Conservation (phyloP, 2,797 vertebrate species). For the Sphenodon punctatus region DNA sequence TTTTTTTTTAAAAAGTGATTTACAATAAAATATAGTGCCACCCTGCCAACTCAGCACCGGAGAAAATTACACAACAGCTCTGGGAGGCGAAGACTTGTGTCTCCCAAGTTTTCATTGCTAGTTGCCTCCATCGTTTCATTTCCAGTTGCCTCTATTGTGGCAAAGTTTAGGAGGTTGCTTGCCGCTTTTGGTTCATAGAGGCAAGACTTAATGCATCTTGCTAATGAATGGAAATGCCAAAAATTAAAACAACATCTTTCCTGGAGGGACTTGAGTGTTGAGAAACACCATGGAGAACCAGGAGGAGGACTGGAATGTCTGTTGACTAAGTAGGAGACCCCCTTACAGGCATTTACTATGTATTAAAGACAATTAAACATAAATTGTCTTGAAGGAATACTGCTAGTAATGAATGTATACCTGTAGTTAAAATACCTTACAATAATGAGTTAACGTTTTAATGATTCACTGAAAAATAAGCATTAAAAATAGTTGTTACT, state of each 20-base stretch:
- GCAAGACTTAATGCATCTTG: background rate
- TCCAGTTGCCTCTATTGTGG: constrained; percentile 4
- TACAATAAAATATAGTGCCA: background rate
- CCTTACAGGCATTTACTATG: background rate
- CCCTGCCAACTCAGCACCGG: background rate
- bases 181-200: background rate
- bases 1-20: background rate
- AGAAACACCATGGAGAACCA: background rate
- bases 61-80: background rate
- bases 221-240: background rate
- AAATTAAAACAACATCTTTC: constrained; percentile 6
- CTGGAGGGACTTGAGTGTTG: background rate
- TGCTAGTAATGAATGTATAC: no score
- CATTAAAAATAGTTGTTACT: background rate
- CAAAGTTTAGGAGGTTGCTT: background rate
- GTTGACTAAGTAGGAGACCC: background rate
- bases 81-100: constrained; percentile 15
- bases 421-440: no score
- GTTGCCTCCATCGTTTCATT: no score
- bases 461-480: no score
- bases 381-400: background rate
- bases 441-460: no score
- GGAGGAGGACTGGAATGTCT: background rate
- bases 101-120: constrained; percentile 25
- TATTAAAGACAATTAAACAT: background rate